Conservation (phyloP, 2,113 vertebrate species). For the Zeus faber region DNA sequence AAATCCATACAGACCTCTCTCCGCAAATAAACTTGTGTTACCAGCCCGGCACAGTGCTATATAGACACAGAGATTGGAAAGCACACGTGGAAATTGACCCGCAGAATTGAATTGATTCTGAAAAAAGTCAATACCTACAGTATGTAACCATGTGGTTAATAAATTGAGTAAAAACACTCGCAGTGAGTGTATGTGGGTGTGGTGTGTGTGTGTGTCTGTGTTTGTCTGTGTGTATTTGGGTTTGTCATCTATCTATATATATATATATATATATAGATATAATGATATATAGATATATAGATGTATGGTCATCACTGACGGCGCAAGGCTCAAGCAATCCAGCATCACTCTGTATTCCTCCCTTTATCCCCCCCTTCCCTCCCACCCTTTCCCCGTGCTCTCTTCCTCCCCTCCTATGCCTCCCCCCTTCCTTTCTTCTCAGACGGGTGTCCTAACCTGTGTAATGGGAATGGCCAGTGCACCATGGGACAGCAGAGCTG, state of each 20-base stretch:
- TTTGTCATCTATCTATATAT: too few relatives aligned
- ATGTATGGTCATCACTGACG: too few relatives aligned
- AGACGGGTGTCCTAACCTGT: slow-evolving; percentile 98
- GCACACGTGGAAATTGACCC: slow-evolving; percentile 43
- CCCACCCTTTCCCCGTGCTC: neutral
- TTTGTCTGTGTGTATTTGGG: slow-evolving; percentile 12
- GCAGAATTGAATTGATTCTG: slow-evolving; percentile 46
- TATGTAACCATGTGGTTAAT: slow-evolving; percentile 28
- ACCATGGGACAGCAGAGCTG: slow-evolving; percentile 98
- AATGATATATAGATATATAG: too few relatives aligned
- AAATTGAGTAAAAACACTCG: slow-evolving; percentile 21
- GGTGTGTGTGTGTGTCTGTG: slow-evolving; percentile 27
- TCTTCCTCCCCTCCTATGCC: slow-evolving; percentile 5
- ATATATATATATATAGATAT: too few relatives aligned
- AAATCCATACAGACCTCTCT: slow-evolving; percentile 41
- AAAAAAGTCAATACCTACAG: slow-evolving; percentile 36
- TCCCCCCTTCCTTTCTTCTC: slow-evolving; percentile 75
- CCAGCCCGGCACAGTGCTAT: slow-evolving; percentile 23
- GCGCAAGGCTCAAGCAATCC: too few relatives aligned
- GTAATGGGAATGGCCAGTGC: slow-evolving; percentile 97
- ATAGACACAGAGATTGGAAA: slow-evolving; percentile 26
- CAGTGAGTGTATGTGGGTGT: slow-evolving; percentile 41
- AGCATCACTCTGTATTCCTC: slow-evolving; percentile 29
- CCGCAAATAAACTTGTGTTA: slow-evolving; percentile 20
- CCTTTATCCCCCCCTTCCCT: slow-evolving; percentile 13